Base-by-base conservation (phyloP, 2,888 invertebrate genomes). In the Tiliacea aurago region DNA sequence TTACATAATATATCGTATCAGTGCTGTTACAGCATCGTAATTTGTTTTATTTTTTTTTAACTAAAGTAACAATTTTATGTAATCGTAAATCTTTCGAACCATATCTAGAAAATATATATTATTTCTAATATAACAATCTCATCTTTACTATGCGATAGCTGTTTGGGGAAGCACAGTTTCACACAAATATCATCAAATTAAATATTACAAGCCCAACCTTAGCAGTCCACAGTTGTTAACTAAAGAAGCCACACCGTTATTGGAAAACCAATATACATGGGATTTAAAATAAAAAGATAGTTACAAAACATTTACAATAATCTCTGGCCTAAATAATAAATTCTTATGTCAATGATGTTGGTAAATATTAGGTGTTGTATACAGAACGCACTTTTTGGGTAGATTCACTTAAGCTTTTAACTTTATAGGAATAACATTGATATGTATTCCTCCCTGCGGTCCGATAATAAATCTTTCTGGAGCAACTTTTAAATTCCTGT, bases 391-490 rank as follows among this genome's bases (percentile, higher is more conserved):
- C 4, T 28, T 47, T 49, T 45, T 33, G 45, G 23, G 45, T 23
- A 45, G 5, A 28, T 11, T 2, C 13, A 66, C 15, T 67, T 63
- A 77, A 49, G 76, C 43, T 75, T 81, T 62, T 28, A 83, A 37
- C 10, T 56, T 70, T 56, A 83, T 81, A 47, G 65, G 77, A 2
- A 84, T 37, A 64, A 88, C 20, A 62, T 86, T 87, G 0, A 88
- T 9, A 47, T 37, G n/a, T 56, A 88, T 79, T 20, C 86, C 86
- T n/a, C 78, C 79, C 9, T 77, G 33, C 7, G 89, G 85, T 28
- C 85, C 80, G 4, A 85, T 68, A 1, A 86, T 33, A 9, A 65
- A 20, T 62, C 85, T 77, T 33, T 63, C 67, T 10, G 84, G 83
- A 4, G 69, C 58, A 37, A 86, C 62, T 9, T 73, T 43, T 23